phyloP scores from a whole-genome alignment of 1,140 invertebrate species.

The Drosophila seguyi region DNA sequence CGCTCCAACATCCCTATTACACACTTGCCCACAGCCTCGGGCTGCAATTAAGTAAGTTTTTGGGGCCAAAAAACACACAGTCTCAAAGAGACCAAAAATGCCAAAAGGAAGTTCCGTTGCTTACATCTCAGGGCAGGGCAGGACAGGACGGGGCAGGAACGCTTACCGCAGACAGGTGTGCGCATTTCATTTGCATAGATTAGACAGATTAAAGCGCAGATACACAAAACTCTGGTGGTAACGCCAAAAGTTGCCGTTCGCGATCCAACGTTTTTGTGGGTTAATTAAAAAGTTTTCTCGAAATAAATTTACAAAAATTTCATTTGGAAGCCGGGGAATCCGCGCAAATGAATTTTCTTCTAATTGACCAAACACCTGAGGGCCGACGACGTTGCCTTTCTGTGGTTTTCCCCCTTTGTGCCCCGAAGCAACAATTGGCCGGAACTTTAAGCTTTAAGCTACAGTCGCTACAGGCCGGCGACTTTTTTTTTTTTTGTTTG shows the following conservation, averaged over 20 bases:
- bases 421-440: conserved; percentile 47
- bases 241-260: conserved; percentile 30
- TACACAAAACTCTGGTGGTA: conserved; percentile 12
- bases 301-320: conserved; percentile 78
- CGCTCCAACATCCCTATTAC: not conserved
- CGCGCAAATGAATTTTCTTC: conserved; percentile 60
- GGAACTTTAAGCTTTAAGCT: conserved; percentile 40
- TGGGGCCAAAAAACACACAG: conserved; percentile 20
- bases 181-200: conserved; percentile 76
- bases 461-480: not conserved
- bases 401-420: not conserved
- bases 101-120: conserved; percentile 6
- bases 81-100: conserved; percentile 28
- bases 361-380: conserved; percentile 64
- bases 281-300: conserved; percentile 77
- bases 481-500: conserved; percentile 13
- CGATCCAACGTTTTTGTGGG: conserved; percentile 21
- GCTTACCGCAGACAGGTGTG: conserved; percentile 64
- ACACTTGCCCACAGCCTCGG: conserved; percentile 26
- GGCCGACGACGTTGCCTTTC: not conserved
- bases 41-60: conserved; percentile 53
- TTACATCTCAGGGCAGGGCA: not conserved
- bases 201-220: conserved; percentile 46
- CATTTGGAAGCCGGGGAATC: conserved; percentile 51
- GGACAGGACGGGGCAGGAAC: conserved; percentile 2